Percentiles rank a stretch among this genome's conserved stretches.
phyloP scores from a whole-genome alignment of 2,113 vertebrate species.

The Condylura cristata region DNA sequence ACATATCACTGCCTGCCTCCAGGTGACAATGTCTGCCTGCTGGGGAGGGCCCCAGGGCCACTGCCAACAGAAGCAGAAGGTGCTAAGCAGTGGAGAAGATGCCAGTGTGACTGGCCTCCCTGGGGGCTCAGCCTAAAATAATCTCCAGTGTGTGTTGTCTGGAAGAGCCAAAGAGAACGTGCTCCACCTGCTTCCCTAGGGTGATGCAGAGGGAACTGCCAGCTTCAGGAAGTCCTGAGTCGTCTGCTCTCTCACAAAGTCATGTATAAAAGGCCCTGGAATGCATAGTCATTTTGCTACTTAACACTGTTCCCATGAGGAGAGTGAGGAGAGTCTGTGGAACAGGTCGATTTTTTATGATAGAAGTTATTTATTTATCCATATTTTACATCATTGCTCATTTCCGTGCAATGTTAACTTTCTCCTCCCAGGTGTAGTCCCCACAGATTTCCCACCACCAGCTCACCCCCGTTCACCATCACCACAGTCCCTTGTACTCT shows the following conservation, averaged over 20 bases:
- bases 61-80: conserved; percentile 45
- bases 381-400: too few relatives aligned
- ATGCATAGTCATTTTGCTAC: background rate
- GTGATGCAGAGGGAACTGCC: background rate
- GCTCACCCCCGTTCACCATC: too few relatives aligned
- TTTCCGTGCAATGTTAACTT: too few relatives aligned
- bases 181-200: background rate
- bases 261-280: background rate
- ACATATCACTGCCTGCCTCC: background rate
- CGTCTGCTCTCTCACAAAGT: background rate
- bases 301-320: background rate
- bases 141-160: background rate
- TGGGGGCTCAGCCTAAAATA: background rate
- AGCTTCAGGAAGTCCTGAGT: background rate
- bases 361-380: too few relatives aligned
- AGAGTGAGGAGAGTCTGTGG: background rate
- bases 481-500: too few relatives aligned
- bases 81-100: conserved; percentile 59
- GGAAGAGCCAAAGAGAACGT: background rate
- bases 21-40: conserved; percentile 10
- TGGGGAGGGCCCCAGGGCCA: background rate
- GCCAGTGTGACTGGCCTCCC: background rate
- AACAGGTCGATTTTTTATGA: background rate
- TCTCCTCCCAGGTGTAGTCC: too few relatives aligned
- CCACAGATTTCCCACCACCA: too few relatives aligned